Conservation (phyloP, 2,797 vertebrate genomes). For the Salmo trutta region DNA sequence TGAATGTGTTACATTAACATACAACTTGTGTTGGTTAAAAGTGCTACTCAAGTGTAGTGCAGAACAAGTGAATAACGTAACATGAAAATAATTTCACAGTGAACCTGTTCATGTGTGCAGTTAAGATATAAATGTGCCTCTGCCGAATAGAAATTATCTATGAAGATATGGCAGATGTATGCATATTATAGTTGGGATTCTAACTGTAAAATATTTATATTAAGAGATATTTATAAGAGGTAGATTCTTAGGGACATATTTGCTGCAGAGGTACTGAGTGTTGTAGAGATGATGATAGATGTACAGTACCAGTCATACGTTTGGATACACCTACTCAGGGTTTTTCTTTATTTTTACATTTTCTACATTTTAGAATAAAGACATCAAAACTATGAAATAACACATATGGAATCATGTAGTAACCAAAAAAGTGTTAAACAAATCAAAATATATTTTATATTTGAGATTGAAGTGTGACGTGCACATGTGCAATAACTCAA, state of each 20-base stretch:
- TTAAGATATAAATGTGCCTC: background rate
- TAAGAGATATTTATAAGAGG: background rate
- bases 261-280: constrained; percentile 3
- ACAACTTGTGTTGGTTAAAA: background rate
- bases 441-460: no score
- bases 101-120: background rate
- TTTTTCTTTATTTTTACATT: no score
- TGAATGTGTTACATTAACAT: background rate
- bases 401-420: no score
- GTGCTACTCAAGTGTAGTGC: background rate
- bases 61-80: background rate
- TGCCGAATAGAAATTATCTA: background rate
- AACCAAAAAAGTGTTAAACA: no score
- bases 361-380: no score
- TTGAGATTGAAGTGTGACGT: no score
- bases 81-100: background rate
- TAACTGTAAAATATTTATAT: background rate
- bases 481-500: no score
- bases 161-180: background rate
- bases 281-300: background rate
- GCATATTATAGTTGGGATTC: background rate
- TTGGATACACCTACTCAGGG: no score
- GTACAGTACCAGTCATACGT: no score
- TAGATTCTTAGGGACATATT: constrained; percentile 3
- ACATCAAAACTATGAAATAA: no score